Evolutionary conservation across 2,888 invertebrate genomes (phyloP).

Genomic region (Tiphia femorata): DNA sequence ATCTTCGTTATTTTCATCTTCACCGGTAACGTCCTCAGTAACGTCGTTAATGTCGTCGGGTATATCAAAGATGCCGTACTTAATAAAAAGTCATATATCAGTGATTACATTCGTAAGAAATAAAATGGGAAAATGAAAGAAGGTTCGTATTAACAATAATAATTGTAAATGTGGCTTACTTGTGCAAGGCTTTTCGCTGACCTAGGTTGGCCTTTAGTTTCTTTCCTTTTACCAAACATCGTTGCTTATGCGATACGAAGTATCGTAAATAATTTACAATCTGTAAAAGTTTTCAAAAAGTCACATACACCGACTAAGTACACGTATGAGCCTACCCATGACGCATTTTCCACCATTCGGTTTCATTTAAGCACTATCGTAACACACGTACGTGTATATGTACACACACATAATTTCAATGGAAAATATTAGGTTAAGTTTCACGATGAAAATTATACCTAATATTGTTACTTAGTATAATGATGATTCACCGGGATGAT

Average conservation of each 20-base stretch:
- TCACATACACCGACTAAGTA: too few species aligned
- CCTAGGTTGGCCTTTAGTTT: conserved; percentile 50
- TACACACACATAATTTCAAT: too few species aligned
- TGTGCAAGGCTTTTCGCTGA: conserved; percentile 58
- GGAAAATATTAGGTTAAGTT: too few species aligned
- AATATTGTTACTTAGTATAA: too few species aligned
- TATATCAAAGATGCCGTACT: conserved; percentile 86
- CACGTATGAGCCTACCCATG: too few species aligned
- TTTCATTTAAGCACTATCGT: too few species aligned
- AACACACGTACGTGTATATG: too few species aligned
- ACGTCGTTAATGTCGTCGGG: conserved; percentile 75
- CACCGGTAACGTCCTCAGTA: conserved; percentile 72
- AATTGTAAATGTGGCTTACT: conserved; percentile 37
- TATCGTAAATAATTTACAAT: background rate
- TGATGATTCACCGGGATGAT: too few species aligned
- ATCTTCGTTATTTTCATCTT: conserved; percentile 79
- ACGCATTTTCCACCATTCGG: too few species aligned
- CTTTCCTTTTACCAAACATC: conserved; percentile 63
- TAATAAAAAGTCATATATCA: conserved; percentile 4
- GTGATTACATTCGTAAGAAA: conserved; percentile 5
- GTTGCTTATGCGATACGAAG: background rate
- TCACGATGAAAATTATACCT: too few species aligned
- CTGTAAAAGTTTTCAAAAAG: too few species aligned
- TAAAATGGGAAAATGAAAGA: conserved; percentile 5
- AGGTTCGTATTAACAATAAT: conserved; percentile 8